Percentiles rank a stretch among this genome's conserved stretches.
Evolutionary conservation across 2,888 invertebrate species (phyloP).

Genomic region (Melinaea marsaeus): DNA sequence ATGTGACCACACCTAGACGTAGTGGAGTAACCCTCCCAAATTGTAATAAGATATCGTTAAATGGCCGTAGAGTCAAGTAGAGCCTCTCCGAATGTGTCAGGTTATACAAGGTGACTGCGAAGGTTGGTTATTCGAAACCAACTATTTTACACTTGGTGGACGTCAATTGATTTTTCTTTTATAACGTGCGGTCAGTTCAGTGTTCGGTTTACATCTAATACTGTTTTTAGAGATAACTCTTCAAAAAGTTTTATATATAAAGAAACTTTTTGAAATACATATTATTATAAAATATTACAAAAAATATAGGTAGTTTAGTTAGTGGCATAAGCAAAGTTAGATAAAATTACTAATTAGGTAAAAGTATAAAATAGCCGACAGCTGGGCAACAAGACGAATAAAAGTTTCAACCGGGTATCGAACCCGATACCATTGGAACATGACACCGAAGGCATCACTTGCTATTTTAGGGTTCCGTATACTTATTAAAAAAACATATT

Average conservation of each 20-base stretch:
- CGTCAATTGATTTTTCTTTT: conserved; percentile 39
- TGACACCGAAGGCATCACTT: conserved; percentile 40
- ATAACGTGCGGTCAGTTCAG: conserved; percentile 23
- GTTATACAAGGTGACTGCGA: conserved; percentile 34
- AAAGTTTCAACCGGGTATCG: conserved; percentile 46
- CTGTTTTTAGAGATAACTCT: no score
- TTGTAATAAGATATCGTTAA: conserved; percentile 22
- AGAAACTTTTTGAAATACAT: no score
- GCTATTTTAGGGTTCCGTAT: conserved; percentile 7
- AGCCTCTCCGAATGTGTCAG: conserved; percentile 23
- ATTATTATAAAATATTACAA: no score
- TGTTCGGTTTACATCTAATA: neutral
- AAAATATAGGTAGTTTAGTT: neutral
- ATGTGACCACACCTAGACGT: conserved; percentile 42
- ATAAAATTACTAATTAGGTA: conserved; percentile 28
- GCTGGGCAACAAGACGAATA: conserved; percentile 48
- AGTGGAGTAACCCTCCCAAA: conserved; percentile 38
- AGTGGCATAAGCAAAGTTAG: conserved; percentile 9
- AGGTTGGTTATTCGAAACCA: conserved; percentile 36
- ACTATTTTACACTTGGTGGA: conserved; percentile 30
- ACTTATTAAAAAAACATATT: neutral
- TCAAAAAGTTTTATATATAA: no score
- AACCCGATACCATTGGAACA: conserved; percentile 57
- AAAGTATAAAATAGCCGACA: conserved; percentile 41
- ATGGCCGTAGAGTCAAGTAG: conserved; percentile 23